A percentile compares a stretch with the other conserved stretches of the same genome.
Conservation (phyloP, 2,888 invertebrate genomes). For the Metopia argyrocephala region DNA sequence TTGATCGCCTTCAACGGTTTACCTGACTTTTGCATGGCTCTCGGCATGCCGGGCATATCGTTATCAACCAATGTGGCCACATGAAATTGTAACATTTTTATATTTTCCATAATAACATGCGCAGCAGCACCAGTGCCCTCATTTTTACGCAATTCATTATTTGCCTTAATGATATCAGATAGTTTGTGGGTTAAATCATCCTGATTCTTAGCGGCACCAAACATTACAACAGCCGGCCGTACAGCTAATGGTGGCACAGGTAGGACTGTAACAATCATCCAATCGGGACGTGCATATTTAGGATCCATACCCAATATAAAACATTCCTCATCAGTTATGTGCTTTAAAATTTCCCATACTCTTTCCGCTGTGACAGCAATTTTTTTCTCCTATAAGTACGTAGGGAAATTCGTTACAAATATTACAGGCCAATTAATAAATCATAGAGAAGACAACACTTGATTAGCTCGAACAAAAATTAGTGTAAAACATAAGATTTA, state of each 20-base stretch:
- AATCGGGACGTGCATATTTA: constrained; percentile 97
- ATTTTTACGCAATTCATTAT: constrained; percentile 96
- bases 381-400: constrained; percentile 87
- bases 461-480: too few species aligned
- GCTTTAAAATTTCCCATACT: constrained; percentile 97
- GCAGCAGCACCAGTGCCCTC: constrained; percentile 98
- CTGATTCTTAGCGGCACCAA: constrained; percentile 97
- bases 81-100: constrained; percentile 98
- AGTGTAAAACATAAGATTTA: too few species aligned
- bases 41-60: constrained; percentile 98
- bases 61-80: constrained; percentile 99
- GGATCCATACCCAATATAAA: constrained; percentile 97
- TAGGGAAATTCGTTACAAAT: neutral
- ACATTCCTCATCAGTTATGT: constrained; percentile 97
- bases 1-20: constrained; percentile 98
- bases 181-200: constrained; percentile 99
- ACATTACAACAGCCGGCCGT: constrained; percentile 98
- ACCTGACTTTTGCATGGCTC: constrained; percentile 99
- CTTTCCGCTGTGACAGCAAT: constrained; percentile 95
- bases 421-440: too few species aligned
- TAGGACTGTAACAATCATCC: constrained; percentile 99
- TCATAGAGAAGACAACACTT: too few species aligned
- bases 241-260: constrained; percentile 98
- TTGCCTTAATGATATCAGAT: constrained; percentile 98
- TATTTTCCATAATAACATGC: constrained; percentile 97